Conservation (phyloP, 2,113 vertebrate species). For the Pterophyllum scalare region DNA sequence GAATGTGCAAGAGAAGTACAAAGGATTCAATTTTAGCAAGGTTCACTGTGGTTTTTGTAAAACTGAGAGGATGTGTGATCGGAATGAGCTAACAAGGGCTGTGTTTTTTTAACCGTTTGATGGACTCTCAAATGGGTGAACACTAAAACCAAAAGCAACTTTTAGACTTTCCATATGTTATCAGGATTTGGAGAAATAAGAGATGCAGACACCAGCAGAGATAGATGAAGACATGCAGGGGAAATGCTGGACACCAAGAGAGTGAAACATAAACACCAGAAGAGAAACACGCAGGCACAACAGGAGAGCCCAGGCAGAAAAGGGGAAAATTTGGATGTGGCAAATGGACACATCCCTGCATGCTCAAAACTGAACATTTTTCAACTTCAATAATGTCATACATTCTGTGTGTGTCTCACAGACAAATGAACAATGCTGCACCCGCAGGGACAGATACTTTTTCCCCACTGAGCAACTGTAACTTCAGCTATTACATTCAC, state of each 20-base stretch:
- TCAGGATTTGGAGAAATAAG: not conserved
- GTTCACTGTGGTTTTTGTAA: not conserved
- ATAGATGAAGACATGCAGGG: conserved; percentile 24
- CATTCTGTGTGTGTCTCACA: conserved; percentile 1
- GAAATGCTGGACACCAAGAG: conserved; percentile 27
- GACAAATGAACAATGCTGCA: not conserved
- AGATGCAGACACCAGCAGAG: not conserved
- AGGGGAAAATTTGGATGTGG: not conserved
- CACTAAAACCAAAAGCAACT: not conserved
- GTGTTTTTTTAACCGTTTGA: not conserved
- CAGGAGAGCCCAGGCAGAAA: not conserved
- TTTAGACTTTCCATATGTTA: conserved; percentile 21
- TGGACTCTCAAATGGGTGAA: conserved; percentile 19
- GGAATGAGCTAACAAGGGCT: not conserved
- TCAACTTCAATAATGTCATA: conserved; percentile 23
- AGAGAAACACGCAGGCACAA: conserved; percentile 1
- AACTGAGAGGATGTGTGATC: not conserved
- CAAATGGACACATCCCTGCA: not conserved
- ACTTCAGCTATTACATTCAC: not conserved
- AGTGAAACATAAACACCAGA: conserved; percentile 19
- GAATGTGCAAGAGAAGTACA: not conserved
- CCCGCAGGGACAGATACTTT: conserved; percentile 3
- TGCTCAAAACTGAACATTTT: conserved; percentile 30
- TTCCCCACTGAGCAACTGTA: not conserved
- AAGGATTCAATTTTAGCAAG: conserved; percentile 2